These are phyloP conservation scores for Lithophane ornitopus DNA, from an alignment of 2,888 invertebrate species.

Conservation along the genomic window DNA sequence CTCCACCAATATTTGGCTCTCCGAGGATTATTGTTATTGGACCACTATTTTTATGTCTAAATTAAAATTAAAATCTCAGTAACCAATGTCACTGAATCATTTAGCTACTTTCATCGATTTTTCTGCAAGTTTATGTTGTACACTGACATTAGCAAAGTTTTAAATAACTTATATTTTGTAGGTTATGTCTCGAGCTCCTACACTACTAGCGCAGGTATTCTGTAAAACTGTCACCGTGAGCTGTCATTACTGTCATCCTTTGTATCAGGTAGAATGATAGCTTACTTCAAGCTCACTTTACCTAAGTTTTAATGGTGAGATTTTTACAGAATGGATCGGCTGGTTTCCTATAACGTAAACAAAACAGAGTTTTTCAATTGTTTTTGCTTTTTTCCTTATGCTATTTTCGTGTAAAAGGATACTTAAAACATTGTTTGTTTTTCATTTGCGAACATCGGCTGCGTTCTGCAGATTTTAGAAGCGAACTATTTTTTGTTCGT, in stretches of 20 bases:
- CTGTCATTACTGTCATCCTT: too few relatives aligned
- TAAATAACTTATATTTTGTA: not conserved
- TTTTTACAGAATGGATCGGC: too few relatives aligned
- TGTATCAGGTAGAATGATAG: too few relatives aligned
- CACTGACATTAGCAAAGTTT: not conserved
- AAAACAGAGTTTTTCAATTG: conserved; percentile 45
- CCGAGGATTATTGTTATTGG: too few relatives aligned
- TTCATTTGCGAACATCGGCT: conserved; percentile 43
- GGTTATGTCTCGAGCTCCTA: conserved; percentile 1
- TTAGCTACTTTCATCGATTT: not conserved
- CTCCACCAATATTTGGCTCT: too few relatives aligned
- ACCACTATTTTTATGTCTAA: too few relatives aligned
- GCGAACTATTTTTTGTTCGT: conserved; percentile 32
- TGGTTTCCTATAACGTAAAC: conserved; percentile 37
- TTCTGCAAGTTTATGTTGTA: not conserved
- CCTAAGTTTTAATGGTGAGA: too few relatives aligned
- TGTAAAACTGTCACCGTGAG: too few relatives aligned
- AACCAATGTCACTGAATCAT: not conserved
- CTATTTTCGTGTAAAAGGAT: conserved; percentile 48
- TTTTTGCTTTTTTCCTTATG: conserved; percentile 41
- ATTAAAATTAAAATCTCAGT: too few relatives aligned
- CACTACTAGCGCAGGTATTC: not conserved
- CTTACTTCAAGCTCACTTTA: too few relatives aligned
- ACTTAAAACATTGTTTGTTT: conserved; percentile 50
- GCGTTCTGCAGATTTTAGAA: conserved; percentile 33